Percentiles rank a stretch among this genome's conserved stretches.
Evolutionary conservation across 2,113 vertebrate genomes (phyloP).

Genomic region (Panthera tigris): DNA sequence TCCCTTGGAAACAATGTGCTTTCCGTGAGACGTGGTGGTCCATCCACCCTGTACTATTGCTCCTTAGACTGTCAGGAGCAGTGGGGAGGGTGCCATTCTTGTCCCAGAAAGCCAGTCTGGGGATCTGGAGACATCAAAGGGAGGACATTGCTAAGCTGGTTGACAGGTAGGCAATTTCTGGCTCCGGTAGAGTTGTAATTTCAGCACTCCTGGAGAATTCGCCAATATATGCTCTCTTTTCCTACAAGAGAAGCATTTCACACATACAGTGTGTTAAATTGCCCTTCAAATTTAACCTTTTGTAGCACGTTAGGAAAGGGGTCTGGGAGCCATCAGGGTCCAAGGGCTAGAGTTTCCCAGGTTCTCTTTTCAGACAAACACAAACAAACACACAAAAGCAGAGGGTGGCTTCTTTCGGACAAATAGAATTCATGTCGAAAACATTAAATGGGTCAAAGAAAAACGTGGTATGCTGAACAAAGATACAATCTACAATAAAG

Average conservation of each 20-base stretch:
- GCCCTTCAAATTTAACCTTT: neutral
- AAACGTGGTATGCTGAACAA: slow-evolving; percentile 39
- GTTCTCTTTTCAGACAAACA: neutral
- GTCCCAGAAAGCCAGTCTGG: neutral
- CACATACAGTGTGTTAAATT: neutral
- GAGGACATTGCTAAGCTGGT: neutral
- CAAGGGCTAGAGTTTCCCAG: neutral
- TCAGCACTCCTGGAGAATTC: neutral
- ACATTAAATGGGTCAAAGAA: slow-evolving; percentile 35
- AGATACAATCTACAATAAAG: slow-evolving; percentile 18
- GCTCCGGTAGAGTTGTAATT: neutral
- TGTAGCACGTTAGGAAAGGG: neutral
- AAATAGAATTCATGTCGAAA: slow-evolving; percentile 28
- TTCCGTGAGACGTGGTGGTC: slow-evolving; percentile 90
- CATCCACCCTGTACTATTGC: slow-evolving; percentile 90
- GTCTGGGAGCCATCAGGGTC: neutral
- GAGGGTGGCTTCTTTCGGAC: neutral
- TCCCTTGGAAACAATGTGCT: slow-evolving; percentile 88
- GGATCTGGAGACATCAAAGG: neutral
- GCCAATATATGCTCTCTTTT: neutral
- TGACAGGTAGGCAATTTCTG: neutral
- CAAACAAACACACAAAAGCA: neutral
- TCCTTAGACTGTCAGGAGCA: slow-evolving; percentile 87
- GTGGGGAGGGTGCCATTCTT: neutral
- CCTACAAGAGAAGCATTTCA: neutral